Evolutionary conservation across 1,140 invertebrate genomes (phyloP).

Genomic region (Mya arenaria): DNA sequence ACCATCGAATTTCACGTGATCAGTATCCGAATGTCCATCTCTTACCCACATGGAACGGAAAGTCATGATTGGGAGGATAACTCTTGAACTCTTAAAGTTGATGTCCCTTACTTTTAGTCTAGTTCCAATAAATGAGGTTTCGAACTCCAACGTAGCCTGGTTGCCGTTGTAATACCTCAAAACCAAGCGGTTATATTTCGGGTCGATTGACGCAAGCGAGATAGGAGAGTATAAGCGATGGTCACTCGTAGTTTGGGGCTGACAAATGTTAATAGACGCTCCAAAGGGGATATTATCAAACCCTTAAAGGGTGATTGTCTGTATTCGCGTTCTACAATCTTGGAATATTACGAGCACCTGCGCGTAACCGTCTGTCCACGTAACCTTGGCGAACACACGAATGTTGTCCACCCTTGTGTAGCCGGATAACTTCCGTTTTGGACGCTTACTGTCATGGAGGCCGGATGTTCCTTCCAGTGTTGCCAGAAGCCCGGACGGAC

Average conservation of each 20-base stretch:
- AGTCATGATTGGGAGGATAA: conserved; percentile 34
- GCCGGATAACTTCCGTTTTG: too few species aligned
- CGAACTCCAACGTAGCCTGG: neutral
- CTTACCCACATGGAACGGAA: conserved; percentile 51
- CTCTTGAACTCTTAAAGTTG: conserved; percentile 26
- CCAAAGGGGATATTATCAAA: conserved; percentile 49
- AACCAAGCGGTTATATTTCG: neutral
- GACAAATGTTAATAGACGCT: conserved; percentile 38
- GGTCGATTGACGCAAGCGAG: conserved; percentile 8
- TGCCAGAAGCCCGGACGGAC: conserved; percentile 38
- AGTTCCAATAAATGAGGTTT: conserved; percentile 2
- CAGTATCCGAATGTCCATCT: conserved; percentile 41
- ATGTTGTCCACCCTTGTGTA: conserved; percentile 20
- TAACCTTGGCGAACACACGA: conserved; percentile 35
- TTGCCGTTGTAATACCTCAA: conserved; percentile 22
- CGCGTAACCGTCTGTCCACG: conserved; percentile 32
- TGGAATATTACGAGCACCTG: conserved; percentile 53
- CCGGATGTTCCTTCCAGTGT: conserved; percentile 8
- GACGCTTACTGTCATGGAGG: conserved; percentile 26
- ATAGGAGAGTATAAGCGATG: conserved; percentile 36
- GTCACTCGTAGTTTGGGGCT: neutral
- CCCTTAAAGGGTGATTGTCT: conserved; percentile 43
- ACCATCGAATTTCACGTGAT: conserved; percentile 49
- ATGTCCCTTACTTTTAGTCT: conserved; percentile 32
- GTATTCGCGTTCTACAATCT: conserved; percentile 28